These are phyloP conservation scores for Danio kyathit DNA, from an alignment of 2,797 vertebrate species.

Conservation along the genomic window DNA sequence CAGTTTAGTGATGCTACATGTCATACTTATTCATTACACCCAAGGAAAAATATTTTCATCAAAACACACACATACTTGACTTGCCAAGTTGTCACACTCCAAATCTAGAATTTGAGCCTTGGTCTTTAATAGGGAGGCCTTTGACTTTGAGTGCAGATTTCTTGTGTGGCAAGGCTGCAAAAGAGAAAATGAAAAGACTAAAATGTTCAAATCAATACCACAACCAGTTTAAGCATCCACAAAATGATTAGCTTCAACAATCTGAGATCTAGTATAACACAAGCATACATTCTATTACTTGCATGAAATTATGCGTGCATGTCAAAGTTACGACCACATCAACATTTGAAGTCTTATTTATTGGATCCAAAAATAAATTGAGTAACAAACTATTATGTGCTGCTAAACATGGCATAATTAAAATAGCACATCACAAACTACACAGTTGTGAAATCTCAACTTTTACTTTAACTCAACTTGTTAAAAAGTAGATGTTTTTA, in stretches of 20 bases:
- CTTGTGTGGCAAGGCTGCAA: constrained; percentile 43
- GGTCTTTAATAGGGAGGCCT: constrained; percentile 46
- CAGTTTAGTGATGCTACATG: not conserved
- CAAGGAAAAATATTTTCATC: too few relatives aligned
- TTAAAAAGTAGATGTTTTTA: too few relatives aligned
- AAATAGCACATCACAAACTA: too few relatives aligned
- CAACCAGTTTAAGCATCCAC: not conserved
- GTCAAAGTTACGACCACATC: not conserved
- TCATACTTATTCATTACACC: not conserved
- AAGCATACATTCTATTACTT: not conserved
- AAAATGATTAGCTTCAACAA: not conserved
- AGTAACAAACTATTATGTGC: too few relatives aligned
- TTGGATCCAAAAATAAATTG: not conserved
- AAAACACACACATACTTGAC: constrained; percentile 55
- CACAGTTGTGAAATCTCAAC: too few relatives aligned
- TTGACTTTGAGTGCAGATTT: constrained; percentile 16
- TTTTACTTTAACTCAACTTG: too few relatives aligned
- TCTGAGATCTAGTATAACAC: not conserved
- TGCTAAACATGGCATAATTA: too few relatives aligned
- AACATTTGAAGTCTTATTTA: not conserved
- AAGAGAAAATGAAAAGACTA: not conserved
- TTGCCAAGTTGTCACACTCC: constrained; percentile 67
- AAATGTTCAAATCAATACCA: not conserved
- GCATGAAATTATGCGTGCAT: not conserved
- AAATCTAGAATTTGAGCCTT: constrained; percentile 60